Evolutionary conservation across 2,797 vertebrate species (phyloP), one percentile per base, ranked within the genome.

Genomic region (Poliocrania exsul): DNA sequence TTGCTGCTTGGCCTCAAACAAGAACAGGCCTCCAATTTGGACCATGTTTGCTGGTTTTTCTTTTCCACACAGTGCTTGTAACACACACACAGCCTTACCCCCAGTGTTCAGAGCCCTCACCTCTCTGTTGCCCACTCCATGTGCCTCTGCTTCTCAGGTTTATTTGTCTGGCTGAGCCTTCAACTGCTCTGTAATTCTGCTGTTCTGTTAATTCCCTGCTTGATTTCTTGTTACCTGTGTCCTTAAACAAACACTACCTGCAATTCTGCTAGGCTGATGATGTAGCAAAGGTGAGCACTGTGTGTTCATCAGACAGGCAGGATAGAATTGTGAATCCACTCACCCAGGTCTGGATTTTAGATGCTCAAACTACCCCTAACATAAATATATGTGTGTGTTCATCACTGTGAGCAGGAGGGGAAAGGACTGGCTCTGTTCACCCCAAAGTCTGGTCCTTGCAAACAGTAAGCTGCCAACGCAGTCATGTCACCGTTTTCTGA

Each of bases 401-500:
- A 29, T 28, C 23, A 5, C 54, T 10, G 6, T 3, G 42, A 54
- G 66, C 29, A 51, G 37, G 9, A 50, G 4, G 50, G 38, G 18
- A 49, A 26, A 73, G n/a, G 28, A 2, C 37, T 37, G 61, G 5
- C 6, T 54, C 57, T 6, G 0, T 11, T 62, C 77, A 38, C 50
- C 62, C 66, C 62, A 18, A 13, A 3, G 21, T 33, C 13, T 28
- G 49, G 38, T 42, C 61, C 51, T 49, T n/a, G 57, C 73, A 72
- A 33, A 4, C 15, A 13, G 47, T 1, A 24, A 72, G 77, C 58
- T 74, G 58, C 29, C 13, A 44, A 16, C 54, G 3, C 8, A 10
- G 21, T 4, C 40, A 0, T 1, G 21, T 10, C 66, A 13, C 29
- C 1, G 20, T 0, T 46, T 57, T 31, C 50, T 74, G 24, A 28